Conservation (phyloP, 2,888 invertebrate genomes). For the Drosophila setosimentum region DNA sequence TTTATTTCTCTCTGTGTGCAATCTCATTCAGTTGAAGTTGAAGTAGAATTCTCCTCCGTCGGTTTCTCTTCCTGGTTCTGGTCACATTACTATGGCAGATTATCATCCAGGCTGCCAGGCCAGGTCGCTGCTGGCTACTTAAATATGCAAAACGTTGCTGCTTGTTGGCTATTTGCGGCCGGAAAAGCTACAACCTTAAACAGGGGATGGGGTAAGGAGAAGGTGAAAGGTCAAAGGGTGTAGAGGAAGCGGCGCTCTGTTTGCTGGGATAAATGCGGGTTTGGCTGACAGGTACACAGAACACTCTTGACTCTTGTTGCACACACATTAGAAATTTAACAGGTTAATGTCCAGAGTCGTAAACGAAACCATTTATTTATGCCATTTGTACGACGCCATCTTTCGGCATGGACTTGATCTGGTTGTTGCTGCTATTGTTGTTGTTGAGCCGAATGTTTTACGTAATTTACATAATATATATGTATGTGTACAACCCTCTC, state of each 20-base stretch:
- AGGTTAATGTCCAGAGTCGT: slow-evolving; percentile 82
- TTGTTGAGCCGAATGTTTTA: slow-evolving; percentile 20
- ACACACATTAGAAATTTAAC: slow-evolving; percentile 80
- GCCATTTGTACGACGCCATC: slow-evolving; percentile 63
- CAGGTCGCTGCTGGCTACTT: slow-evolving; percentile 69
- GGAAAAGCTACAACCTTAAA: slow-evolving; percentile 62
- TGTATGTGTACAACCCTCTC: slow-evolving; percentile 6
- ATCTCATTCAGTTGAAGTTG: slow-evolving; percentile 33
- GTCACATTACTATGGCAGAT: slow-evolving; percentile 76
- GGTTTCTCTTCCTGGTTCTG: slow-evolving; percentile 17
- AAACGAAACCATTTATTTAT: slow-evolving; percentile 81
- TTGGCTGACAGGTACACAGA: slow-evolving; percentile 34
- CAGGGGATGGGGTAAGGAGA: neutral
- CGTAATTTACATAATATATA: slow-evolving; percentile 75
- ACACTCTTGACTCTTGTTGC: slow-evolving; percentile 49
- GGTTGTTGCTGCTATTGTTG: neutral
- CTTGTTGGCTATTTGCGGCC: slow-evolving; percentile 67
- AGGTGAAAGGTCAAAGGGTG: neutral
- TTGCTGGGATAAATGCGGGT: slow-evolving; percentile 58
- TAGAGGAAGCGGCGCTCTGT: slow-evolving; percentile 25
- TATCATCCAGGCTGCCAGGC: slow-evolving; percentile 72
- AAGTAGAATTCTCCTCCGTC: slow-evolving; percentile 42
- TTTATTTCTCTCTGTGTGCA: slow-evolving; percentile 24
- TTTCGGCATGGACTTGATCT: slow-evolving; percentile 51
- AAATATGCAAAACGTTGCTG: slow-evolving; percentile 77